Percentiles rank a stretch among this genome's conserved stretches.
These are phyloP conservation scores for Diplosoma virens DNA, from an alignment of 23 tunicate species.

Conservation along the genomic window DNA sequence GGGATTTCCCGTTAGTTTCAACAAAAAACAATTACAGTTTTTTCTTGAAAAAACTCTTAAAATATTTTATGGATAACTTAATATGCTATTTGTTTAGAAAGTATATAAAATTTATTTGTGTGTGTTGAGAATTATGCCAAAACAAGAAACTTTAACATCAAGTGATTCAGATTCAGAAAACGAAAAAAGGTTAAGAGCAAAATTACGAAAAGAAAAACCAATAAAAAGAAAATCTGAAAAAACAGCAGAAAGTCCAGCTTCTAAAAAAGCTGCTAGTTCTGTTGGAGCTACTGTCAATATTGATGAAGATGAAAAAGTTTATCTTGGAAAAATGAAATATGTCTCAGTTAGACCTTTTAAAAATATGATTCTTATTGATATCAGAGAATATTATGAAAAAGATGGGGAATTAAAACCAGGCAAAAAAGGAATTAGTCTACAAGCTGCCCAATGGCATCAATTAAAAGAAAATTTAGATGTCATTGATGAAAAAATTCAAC, in stretches of 20 bases:
- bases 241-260: background rate
- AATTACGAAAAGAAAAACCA: constrained; percentile 57
- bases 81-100: too few species aligned
- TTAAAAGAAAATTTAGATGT: constrained; percentile 53
- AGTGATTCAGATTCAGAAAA: constrained; percentile 77
- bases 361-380: constrained; percentile 73
- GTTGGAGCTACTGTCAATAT: background rate
- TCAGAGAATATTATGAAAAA: constrained; percentile 86
- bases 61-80: too few species aligned
- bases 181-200: constrained; percentile 64
- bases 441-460: constrained; percentile 80
- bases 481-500: constrained; percentile 70
- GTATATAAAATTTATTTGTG: background rate
- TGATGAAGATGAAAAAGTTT: constrained; percentile 45
- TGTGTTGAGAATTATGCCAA: constrained; percentile 29
- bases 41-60: too few species aligned
- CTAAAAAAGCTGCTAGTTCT: background rate
- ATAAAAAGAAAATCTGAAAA: constrained; percentile 35
- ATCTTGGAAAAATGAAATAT: constrained; percentile 82
- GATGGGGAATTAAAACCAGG: constrained; percentile 95
- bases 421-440: constrained; percentile 79
- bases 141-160: constrained; percentile 35
- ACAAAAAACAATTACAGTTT: too few species aligned
- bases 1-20: too few species aligned
- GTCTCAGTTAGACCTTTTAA: constrained; percentile 73